Base-by-base conservation (phyloP, 2,113 vertebrate species). In the Talpa occidentalis region DNA sequence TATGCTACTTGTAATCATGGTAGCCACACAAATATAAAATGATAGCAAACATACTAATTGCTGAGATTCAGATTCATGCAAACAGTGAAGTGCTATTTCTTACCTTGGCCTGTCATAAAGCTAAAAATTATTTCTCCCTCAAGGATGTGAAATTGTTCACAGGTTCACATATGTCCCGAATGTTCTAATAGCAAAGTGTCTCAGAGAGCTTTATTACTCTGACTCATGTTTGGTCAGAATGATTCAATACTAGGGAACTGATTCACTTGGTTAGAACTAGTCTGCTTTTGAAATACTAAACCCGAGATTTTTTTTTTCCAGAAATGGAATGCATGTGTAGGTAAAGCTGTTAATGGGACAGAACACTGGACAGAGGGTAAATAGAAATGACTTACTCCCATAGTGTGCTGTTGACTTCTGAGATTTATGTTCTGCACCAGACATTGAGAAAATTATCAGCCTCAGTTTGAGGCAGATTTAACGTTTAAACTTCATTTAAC, bases 211-310 rank as follows among this genome's bases (percentile, higher is more conserved):
- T 97, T 97, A 96, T 93, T 86, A 69, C 77, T 73, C 78, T 94
- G 95, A 97, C 96, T 93, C 84, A 90, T 96, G 54, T 6, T 78
- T 94, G 91, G 76, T 95, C 92, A 84, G 88, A 95, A 88, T 95
- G 95, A 95, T 77, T 42, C 94, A 97, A 26, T 97, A 60, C 97
- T 96, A 93, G 90, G 90, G 89, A 82, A 94, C 60, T 96, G 95
- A 94, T 97, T 94, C 80, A 64, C 93, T 72, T 77, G 94, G 89
- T 97, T 96, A 93, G 93, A 97, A 97, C 77, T 86, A 85, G 90
- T 94, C 84, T 84, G 0, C 93, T 59, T 79, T 97, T 96, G 93
- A 97, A 98, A 97, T 84, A 67, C 89, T 95, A 95, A 96, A 24
- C 64, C 88, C 85, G 88, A 78, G 32, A 17, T 82, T 95, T 91